A percentile compares a stretch with the other conserved stretches of the same genome.
phyloP scores from a whole-genome alignment of 1,140 invertebrate species.

The Armadillidium nasatum region DNA sequence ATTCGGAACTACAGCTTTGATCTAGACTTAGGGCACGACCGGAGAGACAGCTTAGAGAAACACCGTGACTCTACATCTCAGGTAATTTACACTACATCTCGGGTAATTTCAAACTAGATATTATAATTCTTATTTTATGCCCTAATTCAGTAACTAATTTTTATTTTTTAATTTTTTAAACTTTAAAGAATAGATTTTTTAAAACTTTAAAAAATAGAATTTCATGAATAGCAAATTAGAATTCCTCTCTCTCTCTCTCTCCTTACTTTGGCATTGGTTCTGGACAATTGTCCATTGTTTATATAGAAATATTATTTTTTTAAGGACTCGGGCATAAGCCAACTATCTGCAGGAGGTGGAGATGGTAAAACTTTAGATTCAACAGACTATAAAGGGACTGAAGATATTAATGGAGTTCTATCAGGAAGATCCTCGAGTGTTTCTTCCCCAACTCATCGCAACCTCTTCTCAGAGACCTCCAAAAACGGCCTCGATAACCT shows the following conservation, averaged over 20 bases:
- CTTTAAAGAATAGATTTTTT: no score
- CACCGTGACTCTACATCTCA: conserved; percentile 66
- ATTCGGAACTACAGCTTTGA: conserved; percentile 83
- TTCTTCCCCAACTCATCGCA: conserved; percentile 42
- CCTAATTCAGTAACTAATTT: no score
- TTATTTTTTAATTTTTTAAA: no score
- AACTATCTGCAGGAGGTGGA: conserved; percentile 61
- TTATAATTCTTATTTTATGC: background rate
- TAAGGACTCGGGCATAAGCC: conserved; percentile 83
- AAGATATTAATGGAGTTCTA: conserved; percentile 38
- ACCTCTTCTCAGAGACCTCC: conserved; percentile 36
- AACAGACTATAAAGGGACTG: conserved; percentile 53
- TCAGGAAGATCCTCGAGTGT: conserved; percentile 43
- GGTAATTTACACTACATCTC: conserved; percentile 32
- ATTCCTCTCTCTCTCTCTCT: no score
- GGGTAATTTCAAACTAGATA: background rate
- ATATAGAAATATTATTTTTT: background rate
- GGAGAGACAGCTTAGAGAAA: conserved; percentile 47
- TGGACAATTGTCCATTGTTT: no score
- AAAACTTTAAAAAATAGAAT: no score
- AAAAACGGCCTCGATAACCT: conserved; percentile 42
- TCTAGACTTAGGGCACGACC: conserved; percentile 48
- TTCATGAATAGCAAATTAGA: no score
- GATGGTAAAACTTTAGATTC: conserved; percentile 51
- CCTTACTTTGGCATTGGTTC: no score